A percentile compares a stretch with the other conserved stretches of the same genome.
These are phyloP conservation scores for Archaeoteleia sp. DNA, from an alignment of 2,888 invertebrate genomes.

Conservation along the genomic window DNA sequence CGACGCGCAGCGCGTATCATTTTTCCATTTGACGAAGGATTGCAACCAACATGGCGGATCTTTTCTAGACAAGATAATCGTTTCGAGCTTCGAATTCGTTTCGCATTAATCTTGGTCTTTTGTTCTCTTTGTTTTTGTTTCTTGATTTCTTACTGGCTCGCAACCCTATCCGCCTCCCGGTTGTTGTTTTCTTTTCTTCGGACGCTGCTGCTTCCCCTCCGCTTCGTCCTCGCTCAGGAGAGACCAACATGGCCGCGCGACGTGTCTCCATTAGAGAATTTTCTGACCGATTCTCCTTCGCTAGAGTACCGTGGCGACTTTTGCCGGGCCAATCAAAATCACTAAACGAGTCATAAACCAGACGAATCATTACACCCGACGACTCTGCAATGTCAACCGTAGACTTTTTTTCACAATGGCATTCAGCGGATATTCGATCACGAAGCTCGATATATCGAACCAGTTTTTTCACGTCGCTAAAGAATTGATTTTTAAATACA, in stretches of 20 bases:
- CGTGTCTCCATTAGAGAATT: constrained; percentile 50
- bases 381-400: constrained; percentile 5
- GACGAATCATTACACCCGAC: constrained; percentile 16
- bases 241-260: constrained; percentile 51
- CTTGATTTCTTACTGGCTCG: constrained; percentile 63
- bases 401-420: constrained; percentile 11
- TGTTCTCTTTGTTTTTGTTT: constrained; percentile 64
- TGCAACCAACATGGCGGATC: constrained; percentile 56
- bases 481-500: too few relatives aligned
- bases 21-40: constrained; percentile 40
- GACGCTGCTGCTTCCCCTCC: constrained; percentile 48
- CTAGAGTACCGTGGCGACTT: constrained; percentile 5
- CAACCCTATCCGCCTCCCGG: constrained; percentile 50
- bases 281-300: constrained; percentile 19
- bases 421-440: too few relatives aligned
- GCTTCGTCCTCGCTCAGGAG: constrained; percentile 34
- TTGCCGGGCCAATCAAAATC: constrained; percentile 26
- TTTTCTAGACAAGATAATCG: constrained; percentile 45
- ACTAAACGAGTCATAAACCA: constrained; percentile 14
- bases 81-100: constrained; percentile 60
- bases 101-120: constrained; percentile 68
- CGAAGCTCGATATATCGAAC: too few relatives aligned
- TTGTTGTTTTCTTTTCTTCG: constrained; percentile 48
- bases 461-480: too few relatives aligned
- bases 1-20: constrained; percentile 23